Conservation (phyloP, 92 coral and sea anemone species). For the Parazoanthus swiftii region DNA sequence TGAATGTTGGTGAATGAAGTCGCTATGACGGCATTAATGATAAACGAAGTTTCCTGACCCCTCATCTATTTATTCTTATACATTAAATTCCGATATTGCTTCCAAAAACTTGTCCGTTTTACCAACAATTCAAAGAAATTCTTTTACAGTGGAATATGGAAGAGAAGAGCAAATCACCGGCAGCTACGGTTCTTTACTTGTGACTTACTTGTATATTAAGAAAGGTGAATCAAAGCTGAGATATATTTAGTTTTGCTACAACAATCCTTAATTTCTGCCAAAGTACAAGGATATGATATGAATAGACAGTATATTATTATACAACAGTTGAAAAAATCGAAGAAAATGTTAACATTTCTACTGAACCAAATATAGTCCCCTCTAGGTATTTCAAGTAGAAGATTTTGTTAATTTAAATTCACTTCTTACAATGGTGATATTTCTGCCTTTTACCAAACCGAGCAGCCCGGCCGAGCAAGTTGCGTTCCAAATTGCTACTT, state of each 20-base stretch:
- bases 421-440: background rate
- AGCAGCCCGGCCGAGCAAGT: too few relatives aligned
- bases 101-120: background rate
- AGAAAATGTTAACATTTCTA: background rate
- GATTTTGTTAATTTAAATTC: too few relatives aligned
- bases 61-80: background rate
- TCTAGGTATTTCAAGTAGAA: too few relatives aligned
- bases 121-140: background rate
- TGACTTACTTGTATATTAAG: background rate
- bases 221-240: too few relatives aligned
- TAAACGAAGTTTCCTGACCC: background rate
- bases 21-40: background rate
- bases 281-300: too few relatives aligned
- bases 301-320: too few relatives aligned
- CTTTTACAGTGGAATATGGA: background rate
- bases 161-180: background rate
- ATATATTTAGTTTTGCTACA: too few relatives aligned
- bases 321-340: background rate
- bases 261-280: too few relatives aligned
- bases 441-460: background rate
- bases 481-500: too few relatives aligned
- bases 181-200: background rate
- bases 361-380: background rate
- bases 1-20: background rate
- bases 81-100: background rate